A percentile compares a stretch with the other conserved stretches of the same genome.
Conservation (phyloP, 2,888 invertebrate genomes). For the Heliothis peltigera region DNA sequence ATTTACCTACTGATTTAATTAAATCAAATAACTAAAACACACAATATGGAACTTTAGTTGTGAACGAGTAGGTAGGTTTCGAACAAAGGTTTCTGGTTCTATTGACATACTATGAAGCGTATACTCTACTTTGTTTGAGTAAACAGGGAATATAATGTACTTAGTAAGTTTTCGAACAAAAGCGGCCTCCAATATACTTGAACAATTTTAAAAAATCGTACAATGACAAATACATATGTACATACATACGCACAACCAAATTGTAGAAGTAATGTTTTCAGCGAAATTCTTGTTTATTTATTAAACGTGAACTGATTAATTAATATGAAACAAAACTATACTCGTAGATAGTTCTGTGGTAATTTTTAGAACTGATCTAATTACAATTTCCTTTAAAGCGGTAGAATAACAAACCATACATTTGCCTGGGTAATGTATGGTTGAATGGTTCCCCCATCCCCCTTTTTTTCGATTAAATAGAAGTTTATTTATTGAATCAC, state of each 20-base stretch:
- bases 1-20: slow-evolving; percentile 13
- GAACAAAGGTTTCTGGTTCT: slow-evolving; percentile 20
- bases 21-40: slow-evolving; percentile 14
- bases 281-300: background rate
- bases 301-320: background rate
- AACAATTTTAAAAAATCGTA: background rate
- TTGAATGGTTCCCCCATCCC: too few species aligned
- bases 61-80: slow-evolving; percentile 24
- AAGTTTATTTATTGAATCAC: too few species aligned
- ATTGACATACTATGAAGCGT: slow-evolving; percentile 17
- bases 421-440: too few species aligned
- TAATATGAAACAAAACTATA: background rate
- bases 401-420: too few species aligned
- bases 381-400: background rate
- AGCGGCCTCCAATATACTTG: background rate
- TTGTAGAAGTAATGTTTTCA: background rate
- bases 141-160: slow-evolving; percentile 15
- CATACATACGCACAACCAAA: background rate
- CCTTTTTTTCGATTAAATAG: too few species aligned
- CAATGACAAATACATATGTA: too few species aligned
- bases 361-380: background rate
- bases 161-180: slow-evolving; percentile 20
- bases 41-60: slow-evolving; percentile 8
- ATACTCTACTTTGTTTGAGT: slow-evolving; percentile 15
- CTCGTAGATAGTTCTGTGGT: background rate